Base-by-base conservation (phyloP, 2,113 vertebrate genomes). In the Larimichthys crocea region DNA sequence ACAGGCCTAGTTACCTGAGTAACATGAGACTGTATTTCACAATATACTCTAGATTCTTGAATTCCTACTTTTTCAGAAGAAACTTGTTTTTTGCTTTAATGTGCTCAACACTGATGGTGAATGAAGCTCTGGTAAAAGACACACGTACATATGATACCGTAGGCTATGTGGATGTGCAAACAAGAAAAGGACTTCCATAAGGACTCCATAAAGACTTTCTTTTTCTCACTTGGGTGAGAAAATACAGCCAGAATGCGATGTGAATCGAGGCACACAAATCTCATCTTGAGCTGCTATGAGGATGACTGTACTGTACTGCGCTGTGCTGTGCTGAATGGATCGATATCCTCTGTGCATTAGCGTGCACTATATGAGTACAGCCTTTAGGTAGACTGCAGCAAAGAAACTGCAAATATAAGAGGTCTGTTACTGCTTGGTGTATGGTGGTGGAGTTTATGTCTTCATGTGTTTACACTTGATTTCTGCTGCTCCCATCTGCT, bases 291-390 rank as follows among this genome's bases (percentile, higher is more conserved):
- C 71, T 29, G 44, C 60, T 50, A 31, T 76, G 59, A 49, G 74
- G 55, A 77, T 12, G 50, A 61, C 48, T 61, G 64, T 22, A 22
- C 63, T 46, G 44, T 14, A 2, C 48, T 14, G 44, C 14, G 5
- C 48, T 60, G 1, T 44, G 44, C 66, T 29, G 70, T 44, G 44
- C 66, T 29, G 70, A 67, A 49, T 26, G 62, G 60, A 90, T 88
- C 80, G 44, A 85, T 91, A 87, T 49, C 26, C 46, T 75, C 60
- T 74, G 52, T 65, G 68, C 44, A 74, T 86, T 75, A 67, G 12
- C 14, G 78, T 74, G 42, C 22, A 0, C 61, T 61, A 26, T 65
- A 66, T 49, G 35, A 64, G 52, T 4, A 59, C 50, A 77, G 26
- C 29, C 71, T 29, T 31, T 44, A 63, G 56, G 61, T 10, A 35